Percentiles rank a stretch among this genome's conserved stretches.
Conservation (phyloP, 2,888 invertebrate species). For the Lypha dubia region DNA sequence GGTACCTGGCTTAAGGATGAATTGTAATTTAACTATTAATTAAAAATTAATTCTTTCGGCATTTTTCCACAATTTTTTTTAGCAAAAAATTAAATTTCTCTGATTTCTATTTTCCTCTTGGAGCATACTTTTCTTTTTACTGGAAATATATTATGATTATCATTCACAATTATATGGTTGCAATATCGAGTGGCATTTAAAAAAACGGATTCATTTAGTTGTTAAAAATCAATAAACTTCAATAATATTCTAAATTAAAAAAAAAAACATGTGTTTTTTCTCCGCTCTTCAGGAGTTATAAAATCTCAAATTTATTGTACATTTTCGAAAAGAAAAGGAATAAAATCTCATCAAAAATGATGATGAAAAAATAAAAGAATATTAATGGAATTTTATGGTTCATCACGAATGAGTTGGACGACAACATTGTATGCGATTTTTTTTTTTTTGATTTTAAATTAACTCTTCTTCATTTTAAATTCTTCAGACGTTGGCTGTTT, state of each 20-base stretch:
- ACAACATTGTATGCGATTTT: slow-evolving; percentile 67
- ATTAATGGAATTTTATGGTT: slow-evolving; percentile 67
- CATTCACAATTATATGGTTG: too few relatives aligned
- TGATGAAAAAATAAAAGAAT: too few relatives aligned
- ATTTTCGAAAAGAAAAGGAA: neutral
- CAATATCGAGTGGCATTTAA: too few relatives aligned
- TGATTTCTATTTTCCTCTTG: too few relatives aligned
- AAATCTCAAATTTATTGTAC: slow-evolving; percentile 31
- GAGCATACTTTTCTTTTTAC: too few relatives aligned
- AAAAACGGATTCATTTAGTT: neutral
- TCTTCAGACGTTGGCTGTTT: slow-evolving; percentile 4
- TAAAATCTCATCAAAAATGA: neutral
- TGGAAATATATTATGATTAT: too few relatives aligned
- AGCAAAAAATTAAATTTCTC: neutral
- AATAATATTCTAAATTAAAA: neutral
- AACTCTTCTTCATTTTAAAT: slow-evolving; percentile 49
- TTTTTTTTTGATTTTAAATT: slow-evolving; percentile 62
- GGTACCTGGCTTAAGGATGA: neutral
- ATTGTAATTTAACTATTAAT: neutral
- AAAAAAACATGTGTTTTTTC: neutral
- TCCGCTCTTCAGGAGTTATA: slow-evolving; percentile 4
- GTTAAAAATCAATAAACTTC: neutral
- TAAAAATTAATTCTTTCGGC: neutral
- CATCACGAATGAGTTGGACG: slow-evolving; percentile 44
- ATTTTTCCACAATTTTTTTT: neutral